Evolutionary conservation across 2,888 invertebrate genomes (phyloP), one percentile per base, ranked within the genome.

Genomic region (Chromoteleia sp.): DNA sequence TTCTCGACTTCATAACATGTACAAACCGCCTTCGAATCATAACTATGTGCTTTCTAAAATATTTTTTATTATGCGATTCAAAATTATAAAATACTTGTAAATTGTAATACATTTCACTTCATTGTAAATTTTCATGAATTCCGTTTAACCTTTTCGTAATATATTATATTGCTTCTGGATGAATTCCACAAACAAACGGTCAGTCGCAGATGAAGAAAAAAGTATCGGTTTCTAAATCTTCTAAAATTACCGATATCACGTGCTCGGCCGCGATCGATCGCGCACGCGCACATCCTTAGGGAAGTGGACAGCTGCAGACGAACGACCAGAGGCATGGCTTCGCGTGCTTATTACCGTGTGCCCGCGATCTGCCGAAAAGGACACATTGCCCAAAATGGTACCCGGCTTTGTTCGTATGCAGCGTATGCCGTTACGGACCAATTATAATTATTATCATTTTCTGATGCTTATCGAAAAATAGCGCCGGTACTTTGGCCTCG

Each of bases 181-280:
- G n/a, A n/a, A n/a, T 48, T 30, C 8, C 15, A 7, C 17, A 21
- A 54, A 17, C 21, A 56, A 12, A 36, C 5, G n/a, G 56, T 56
- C 8, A 36, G 5, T 8, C 15, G 6, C 10, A 17, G 14, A 14
- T 6, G 2, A 8, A 29, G 14, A 4, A 19, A 33, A 25, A 48
- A 8, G 21, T 48, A 67, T 59, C 52, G 14, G n/a, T 54, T 52
- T 45, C 54, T n/a, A 48, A 65, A 54, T 65, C 71, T 33, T 54
- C 39, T 41, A 43, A 67, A 73, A 59, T 73, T 56, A 21, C 63
- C 68, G 68, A 56, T 54, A 79, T 76, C 82, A 79, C 82, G 82
- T 59, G 79, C 74, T 58, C 82, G 76, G 30, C 73, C 79, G 82
- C 43, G 82, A 82, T 79, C 63, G 77, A 80, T 76, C 73, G 73